A percentile compares a stretch with the other conserved stretches of the same genome.
These are phyloP conservation scores for Ophion slaviceki DNA, from an alignment of 2,888 invertebrate genomes.

Conservation along the genomic window DNA sequence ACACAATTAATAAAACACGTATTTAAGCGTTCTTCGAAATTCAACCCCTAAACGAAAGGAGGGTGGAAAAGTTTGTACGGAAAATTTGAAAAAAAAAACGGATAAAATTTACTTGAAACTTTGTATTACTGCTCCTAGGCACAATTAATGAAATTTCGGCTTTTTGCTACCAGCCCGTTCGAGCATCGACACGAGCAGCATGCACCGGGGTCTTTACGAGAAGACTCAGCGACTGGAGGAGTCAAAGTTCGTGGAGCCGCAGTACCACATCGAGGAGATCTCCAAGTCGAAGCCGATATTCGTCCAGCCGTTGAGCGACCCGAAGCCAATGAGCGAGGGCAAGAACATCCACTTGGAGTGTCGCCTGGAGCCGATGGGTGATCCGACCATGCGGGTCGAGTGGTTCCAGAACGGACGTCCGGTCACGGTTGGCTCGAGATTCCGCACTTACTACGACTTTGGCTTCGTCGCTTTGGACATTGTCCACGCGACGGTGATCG, in stretches of 20 bases:
- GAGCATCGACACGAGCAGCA: conserved; percentile 94
- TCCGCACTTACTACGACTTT: conserved; percentile 97
- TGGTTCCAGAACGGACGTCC: conserved; percentile 98
- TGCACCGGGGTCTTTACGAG: conserved; percentile 94
- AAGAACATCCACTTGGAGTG: conserved; percentile 96
- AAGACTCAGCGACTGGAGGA: conserved; percentile 95
- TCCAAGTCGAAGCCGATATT: conserved; percentile 98
- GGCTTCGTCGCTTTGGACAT: conserved; percentile 99
- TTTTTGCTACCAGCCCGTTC: conserved; percentile 88
- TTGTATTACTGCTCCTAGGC: no score
- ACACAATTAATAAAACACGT: no score
- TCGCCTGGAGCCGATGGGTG: conserved; percentile 96
- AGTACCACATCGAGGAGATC: conserved; percentile 95
- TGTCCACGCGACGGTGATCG: conserved; percentile 95
- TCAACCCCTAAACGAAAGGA: no score
- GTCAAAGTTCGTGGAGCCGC: conserved; percentile 93
- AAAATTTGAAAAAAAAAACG: no score
- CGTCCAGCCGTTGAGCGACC: conserved; percentile 94
- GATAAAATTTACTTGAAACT: no score
- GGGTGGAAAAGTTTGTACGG: no score
- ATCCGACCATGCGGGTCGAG: conserved; percentile 97
- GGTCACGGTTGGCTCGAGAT: conserved; percentile 95
- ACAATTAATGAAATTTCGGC: no score
- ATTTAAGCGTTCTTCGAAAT: no score
- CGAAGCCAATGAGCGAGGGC: conserved; percentile 93